Evolutionary conservation across 2,888 invertebrate species (phyloP).

Genomic region (Torymus texanus): DNA sequence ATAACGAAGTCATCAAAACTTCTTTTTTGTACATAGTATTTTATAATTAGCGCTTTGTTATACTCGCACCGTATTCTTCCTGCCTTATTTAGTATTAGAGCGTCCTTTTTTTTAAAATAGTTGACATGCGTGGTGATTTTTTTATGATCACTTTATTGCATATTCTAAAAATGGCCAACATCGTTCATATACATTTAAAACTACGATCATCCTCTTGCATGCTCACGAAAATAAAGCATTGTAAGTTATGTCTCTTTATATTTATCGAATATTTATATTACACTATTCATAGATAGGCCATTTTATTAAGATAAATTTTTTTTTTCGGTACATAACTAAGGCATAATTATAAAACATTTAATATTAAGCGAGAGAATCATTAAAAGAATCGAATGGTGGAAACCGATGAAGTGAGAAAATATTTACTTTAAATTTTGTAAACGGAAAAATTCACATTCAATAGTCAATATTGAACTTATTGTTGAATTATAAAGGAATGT

Average conservation of each 20-base stretch:
- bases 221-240: no score
- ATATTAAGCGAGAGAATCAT: slow-evolving; percentile 29
- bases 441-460: not conserved
- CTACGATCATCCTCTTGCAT: no score
- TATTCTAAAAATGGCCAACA: no score
- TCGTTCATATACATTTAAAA: not conserved
- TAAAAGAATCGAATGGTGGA: slow-evolving; percentile 12
- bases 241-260: no score
- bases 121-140: slow-evolving; percentile 9
- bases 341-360: slow-evolving; percentile 49
- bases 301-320: no score
- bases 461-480: slow-evolving; percentile 5
- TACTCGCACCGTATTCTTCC: slow-evolving; percentile 23
- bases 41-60: slow-evolving; percentile 26
- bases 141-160: no score
- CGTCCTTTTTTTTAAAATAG: slow-evolving; percentile 35
- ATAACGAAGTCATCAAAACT: slow-evolving; percentile 8
- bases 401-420: slow-evolving; percentile 23
- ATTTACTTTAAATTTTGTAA: not conserved
- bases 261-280: not conserved
- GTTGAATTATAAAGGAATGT: no score
- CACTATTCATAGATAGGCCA: no score
- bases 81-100: slow-evolving; percentile 22
- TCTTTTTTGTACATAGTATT: slow-evolving; percentile 41
- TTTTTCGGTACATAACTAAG: slow-evolving; percentile 10